Evolutionary conservation across 2,888 invertebrate genomes (phyloP).

Genomic region (Euplagia quadripunctaria): DNA sequence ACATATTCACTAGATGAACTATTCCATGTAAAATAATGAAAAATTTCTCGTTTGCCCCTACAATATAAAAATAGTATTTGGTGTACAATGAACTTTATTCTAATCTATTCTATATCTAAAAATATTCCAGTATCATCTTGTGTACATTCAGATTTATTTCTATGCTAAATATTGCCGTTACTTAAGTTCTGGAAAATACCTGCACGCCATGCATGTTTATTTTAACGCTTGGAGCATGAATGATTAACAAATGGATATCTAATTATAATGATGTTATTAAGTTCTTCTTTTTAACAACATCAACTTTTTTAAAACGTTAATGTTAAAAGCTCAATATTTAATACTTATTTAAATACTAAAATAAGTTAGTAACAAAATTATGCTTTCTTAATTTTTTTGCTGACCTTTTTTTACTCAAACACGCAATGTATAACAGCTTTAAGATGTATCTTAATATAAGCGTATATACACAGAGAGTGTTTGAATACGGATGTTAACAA

Average conservation of each 20-base stretch:
- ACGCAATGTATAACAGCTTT: background rate
- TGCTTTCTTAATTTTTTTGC: slow-evolving; percentile 10
- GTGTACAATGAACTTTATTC: too few relatives aligned
- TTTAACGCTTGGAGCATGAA: background rate
- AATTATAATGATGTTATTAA: background rate
- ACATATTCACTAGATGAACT: too few relatives aligned
- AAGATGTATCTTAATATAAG: slow-evolving; percentile 43
- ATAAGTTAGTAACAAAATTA: background rate
- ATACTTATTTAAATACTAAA: background rate
- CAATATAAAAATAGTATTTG: too few relatives aligned
- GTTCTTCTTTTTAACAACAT: background rate
- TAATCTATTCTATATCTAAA: too few relatives aligned
- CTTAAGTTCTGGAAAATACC: background rate
- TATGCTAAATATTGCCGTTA: background rate
- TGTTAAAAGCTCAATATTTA: background rate
- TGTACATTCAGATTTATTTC: too few relatives aligned
- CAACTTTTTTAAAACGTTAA: background rate
- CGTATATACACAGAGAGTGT: slow-evolving; percentile 55
- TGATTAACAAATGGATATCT: background rate
- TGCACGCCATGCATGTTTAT: background rate
- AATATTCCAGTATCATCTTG: too few relatives aligned
- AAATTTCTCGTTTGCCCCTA: too few relatives aligned
- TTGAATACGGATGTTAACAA: slow-evolving; percentile 60
- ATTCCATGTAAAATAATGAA: too few relatives aligned
- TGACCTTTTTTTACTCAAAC: background rate